These are phyloP conservation scores for Bombus sibiricus DNA, from an alignment of 1,140 invertebrate genomes.

Conservation along the genomic window DNA sequence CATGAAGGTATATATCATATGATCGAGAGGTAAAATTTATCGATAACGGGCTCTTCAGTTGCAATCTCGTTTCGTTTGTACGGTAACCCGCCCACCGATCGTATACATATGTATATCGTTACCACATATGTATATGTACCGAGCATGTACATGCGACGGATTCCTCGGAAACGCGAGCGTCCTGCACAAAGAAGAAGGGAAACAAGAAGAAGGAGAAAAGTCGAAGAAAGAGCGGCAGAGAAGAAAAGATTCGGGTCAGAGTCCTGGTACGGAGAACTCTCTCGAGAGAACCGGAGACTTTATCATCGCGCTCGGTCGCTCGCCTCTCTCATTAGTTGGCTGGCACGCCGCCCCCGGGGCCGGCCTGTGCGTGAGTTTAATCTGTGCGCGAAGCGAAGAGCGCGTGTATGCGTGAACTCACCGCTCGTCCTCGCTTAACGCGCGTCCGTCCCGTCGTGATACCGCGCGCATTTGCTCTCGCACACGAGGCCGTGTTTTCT, in stretches of 20 bases:
- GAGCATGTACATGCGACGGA: neutral
- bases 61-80: neutral
- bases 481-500: neutral
- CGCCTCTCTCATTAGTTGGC: constrained; percentile 80
- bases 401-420: constrained; percentile 75
- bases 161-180: constrained; percentile 18
- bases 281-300: constrained; percentile 60
- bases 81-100: neutral
- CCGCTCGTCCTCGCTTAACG: constrained; percentile 13
- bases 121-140: neutral
- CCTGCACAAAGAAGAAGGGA: neutral
- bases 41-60: constrained; percentile 5
- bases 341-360: constrained; percentile 77
- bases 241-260: constrained; percentile 33
- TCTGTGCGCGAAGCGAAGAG: constrained; percentile 66
- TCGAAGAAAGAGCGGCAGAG: constrained; percentile 3
- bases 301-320: constrained; percentile 70
- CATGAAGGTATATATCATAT: neutral
- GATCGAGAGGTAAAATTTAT: constrained; percentile 1
- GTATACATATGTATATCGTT: neutral
- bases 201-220: neutral
- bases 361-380: constrained; percentile 80
- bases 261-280: constrained; percentile 12
- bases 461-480: constrained; percentile 15
- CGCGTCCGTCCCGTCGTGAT: neutral